Percentiles rank a stretch among this genome's conserved stretches.
phyloP scores from a whole-genome alignment of 2,113 vertebrate species.

The Sphyrna mokarran region DNA sequence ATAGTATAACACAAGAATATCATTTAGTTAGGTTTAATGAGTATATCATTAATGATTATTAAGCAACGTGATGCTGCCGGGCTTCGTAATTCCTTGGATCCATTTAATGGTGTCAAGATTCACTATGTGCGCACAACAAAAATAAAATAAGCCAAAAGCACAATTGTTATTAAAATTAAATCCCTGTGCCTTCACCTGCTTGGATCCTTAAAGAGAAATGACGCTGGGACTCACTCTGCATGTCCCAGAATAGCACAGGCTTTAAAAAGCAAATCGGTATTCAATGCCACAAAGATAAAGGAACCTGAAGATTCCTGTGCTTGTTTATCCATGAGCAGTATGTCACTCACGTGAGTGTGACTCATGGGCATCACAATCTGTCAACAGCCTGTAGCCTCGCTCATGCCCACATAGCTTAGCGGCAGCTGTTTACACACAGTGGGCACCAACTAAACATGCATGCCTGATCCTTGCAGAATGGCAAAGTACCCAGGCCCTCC shows the following conservation, averaged over 20 bases:
- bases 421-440: not conserved
- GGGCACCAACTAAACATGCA: not conserved
- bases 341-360: slow-evolving; percentile 15
- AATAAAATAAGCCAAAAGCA: not conserved
- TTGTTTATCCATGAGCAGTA: slow-evolving; percentile 23
- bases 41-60: slow-evolving; percentile 6
- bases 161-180: not conserved
- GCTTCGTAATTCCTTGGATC: not conserved
- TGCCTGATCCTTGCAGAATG: not conserved
- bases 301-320: not conserved
- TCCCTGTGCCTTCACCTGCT: not conserved
- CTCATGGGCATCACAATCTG: slow-evolving; percentile 25
- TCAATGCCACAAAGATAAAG: not conserved
- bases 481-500: not conserved
- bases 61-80: not conserved
- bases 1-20: not conserved
- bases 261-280: not conserved
- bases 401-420: slow-evolving; percentile 24
- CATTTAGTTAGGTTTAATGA: slow-evolving; percentile 18
- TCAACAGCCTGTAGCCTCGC: slow-evolving; percentile 31
- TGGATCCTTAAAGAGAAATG: not conserved
- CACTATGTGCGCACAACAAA: not conserved
- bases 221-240: not conserved
- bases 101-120: not conserved
- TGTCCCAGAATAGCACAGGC: not conserved